Percentiles rank a stretch among this genome's conserved stretches.
Conservation (phyloP, 2,113 vertebrate species). For the Crotalus helleri region DNA sequence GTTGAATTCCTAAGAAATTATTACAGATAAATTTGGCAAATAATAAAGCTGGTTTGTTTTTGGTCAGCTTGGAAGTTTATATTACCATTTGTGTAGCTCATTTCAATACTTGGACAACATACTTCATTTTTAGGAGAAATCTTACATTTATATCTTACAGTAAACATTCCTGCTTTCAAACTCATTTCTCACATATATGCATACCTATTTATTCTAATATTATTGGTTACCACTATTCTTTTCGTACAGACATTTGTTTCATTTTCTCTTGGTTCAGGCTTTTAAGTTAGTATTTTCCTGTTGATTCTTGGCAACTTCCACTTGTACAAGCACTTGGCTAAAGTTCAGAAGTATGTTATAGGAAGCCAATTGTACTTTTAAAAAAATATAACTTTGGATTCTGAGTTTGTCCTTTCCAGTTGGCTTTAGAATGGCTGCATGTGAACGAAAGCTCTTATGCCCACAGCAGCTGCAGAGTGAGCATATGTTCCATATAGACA, state of each 20-base stretch:
- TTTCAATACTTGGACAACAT: background rate
- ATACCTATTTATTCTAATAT: background rate
- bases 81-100: background rate
- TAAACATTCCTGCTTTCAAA: background rate
- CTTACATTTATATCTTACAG: background rate
- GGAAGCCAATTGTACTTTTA: background rate
- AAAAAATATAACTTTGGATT: constrained; percentile 34
- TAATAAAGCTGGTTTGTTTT: constrained; percentile 7
- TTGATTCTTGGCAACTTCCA: constrained; percentile 10
- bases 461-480: constrained; percentile 27
- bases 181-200: constrained; percentile 1
- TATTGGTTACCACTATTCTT: constrained; percentile 27
- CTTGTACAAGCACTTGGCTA: constrained; percentile 2
- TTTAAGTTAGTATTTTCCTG: constrained; percentile 27
- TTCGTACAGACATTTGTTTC: constrained; percentile 18
- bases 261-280: background rate
- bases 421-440: constrained; percentile 29
- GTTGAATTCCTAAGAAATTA: background rate
- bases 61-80: constrained; percentile 18
- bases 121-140: background rate
- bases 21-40: background rate
- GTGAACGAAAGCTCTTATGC: constrained; percentile 19
- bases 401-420: constrained; percentile 20
- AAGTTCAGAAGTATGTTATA: constrained; percentile 7
- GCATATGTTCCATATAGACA: constrained; percentile 31